Conservation (phyloP, 1,140 invertebrate genomes). For the Ostrea edulis region DNA sequence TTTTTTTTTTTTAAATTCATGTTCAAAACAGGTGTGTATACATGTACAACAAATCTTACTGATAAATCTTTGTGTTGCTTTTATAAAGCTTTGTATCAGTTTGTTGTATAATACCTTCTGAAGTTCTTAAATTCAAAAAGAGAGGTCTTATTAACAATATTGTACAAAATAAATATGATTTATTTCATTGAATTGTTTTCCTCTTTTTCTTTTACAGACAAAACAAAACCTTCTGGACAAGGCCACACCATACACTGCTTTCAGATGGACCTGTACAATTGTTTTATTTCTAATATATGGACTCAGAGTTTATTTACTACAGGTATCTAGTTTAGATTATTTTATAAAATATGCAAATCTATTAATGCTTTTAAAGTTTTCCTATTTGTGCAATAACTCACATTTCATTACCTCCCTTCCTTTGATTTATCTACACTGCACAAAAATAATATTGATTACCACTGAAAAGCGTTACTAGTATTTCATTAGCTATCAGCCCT, state of each 20-base stretch:
- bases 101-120: too few relatives aligned
- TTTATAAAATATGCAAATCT: not conserved
- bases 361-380: not conserved
- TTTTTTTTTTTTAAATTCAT: too few relatives aligned
- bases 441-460: not conserved
- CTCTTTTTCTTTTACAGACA: slow-evolving; percentile 61
- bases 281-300: slow-evolving; percentile 63
- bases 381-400: not conserved
- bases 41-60: too few relatives aligned
- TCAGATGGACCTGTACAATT: slow-evolving; percentile 66
- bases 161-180: too few relatives aligned
- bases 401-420: not conserved
- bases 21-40: too few relatives aligned
- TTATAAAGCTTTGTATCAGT: too few relatives aligned
- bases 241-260: slow-evolving; percentile 66
- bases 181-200: too few relatives aligned
- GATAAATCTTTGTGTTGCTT: too few relatives aligned
- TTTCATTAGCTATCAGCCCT: not conserved
- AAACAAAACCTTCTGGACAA: slow-evolving; percentile 72
- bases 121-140: too few relatives aligned
- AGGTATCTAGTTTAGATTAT: slow-evolving; percentile 60
- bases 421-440: not conserved
- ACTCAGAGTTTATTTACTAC: slow-evolving; percentile 70
- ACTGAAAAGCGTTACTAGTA: not conserved
- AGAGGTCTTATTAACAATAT: too few relatives aligned